Conservation (phyloP, 2,113 vertebrate genomes). For the Plotosus lineatus region DNA sequence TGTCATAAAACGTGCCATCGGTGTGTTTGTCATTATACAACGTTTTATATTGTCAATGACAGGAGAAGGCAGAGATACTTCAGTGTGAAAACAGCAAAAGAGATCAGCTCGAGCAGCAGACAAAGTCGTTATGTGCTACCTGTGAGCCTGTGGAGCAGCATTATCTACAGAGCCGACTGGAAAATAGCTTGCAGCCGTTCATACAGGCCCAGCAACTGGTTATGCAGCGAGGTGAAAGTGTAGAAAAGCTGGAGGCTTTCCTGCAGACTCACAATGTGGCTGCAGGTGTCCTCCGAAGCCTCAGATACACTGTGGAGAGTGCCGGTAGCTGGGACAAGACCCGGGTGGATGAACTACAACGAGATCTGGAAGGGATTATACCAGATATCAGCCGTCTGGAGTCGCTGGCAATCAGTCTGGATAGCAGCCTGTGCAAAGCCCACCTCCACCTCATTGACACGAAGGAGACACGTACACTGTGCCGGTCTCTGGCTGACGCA, state of each 20-base stretch:
- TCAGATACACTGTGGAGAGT: slow-evolving; percentile 83
- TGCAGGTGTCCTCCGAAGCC: slow-evolving; percentile 68
- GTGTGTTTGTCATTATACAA: neutral
- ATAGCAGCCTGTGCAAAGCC: slow-evolving; percentile 83
- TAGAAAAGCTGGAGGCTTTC: slow-evolving; percentile 78
- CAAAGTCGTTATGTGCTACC: slow-evolving; percentile 74
- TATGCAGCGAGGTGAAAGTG: slow-evolving; percentile 75
- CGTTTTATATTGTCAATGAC: slow-evolving; percentile 36
- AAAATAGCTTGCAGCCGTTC: slow-evolving; percentile 85
- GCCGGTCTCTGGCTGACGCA: slow-evolving; percentile 79
- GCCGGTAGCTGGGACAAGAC: slow-evolving; percentile 82
- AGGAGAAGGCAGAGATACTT: slow-evolving; percentile 78
- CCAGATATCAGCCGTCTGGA: slow-evolving; percentile 79
- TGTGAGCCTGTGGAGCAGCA: slow-evolving; percentile 77
- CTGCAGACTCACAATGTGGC: slow-evolving; percentile 72
- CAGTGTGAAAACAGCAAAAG: slow-evolving; percentile 74
- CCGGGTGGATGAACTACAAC: slow-evolving; percentile 81
- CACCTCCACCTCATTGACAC: slow-evolving; percentile 81
- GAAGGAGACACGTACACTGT: slow-evolving; percentile 79
- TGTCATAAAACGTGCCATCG: neutral
- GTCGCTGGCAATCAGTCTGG: slow-evolving; percentile 79
- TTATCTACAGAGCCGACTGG: slow-evolving; percentile 75
- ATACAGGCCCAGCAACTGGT: slow-evolving; percentile 80
- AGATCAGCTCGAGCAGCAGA: slow-evolving; percentile 75
- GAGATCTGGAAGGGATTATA: slow-evolving; percentile 73